Base-by-base conservation (phyloP, 1,140 invertebrate species). In the Lasaia peninsularis region DNA sequence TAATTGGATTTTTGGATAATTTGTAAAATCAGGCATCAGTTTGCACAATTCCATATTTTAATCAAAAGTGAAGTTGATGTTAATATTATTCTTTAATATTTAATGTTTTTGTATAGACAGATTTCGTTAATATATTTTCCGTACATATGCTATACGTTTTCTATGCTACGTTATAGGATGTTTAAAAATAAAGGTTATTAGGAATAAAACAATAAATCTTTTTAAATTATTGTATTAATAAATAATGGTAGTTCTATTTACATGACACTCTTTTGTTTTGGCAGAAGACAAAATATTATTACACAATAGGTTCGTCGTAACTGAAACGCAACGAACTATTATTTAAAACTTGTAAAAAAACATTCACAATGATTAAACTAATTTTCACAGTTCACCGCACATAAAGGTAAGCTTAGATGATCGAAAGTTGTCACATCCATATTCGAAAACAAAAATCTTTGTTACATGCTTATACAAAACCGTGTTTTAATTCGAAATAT, bases 211-310 rank as follows among this genome's bases (percentile, higher is more conserved):
- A 71, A 68, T 35, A 58, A 60, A 71, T 60, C 71, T 75, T 86
- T 86, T 88, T 86, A 84, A 88, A 88, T 86, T 86, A 88, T 86
- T 88, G 81, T 88, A 88, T 88, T 88, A 88, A 88, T 88, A 88
- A 88, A 88, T 88, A 88, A 86, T 88, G 86, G 86, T 88, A 86
- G 83, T 86, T 88, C 76, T 88, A 88, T 88, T 86, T 88, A 88
- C 86, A 88, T 86, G 86, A 88, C 86, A 88, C 86, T 86, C 80
- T 86, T 80, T 86, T 86, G 81, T 86, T 88, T 88, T 86, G 82
- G 86, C 83, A 86, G 83, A 88, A 86, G 76, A 86, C 80, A 85
- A 82, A 82, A 79, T 83, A 86, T 80, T 73, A 76, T 88, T 86
- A 86, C 74, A 84, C 74, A 84, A 75, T 72, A 78, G 60, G 67